Evolutionary conservation across 2,113 vertebrate genomes (phyloP).

Genomic region (Triplophysa siluroides): DNA sequence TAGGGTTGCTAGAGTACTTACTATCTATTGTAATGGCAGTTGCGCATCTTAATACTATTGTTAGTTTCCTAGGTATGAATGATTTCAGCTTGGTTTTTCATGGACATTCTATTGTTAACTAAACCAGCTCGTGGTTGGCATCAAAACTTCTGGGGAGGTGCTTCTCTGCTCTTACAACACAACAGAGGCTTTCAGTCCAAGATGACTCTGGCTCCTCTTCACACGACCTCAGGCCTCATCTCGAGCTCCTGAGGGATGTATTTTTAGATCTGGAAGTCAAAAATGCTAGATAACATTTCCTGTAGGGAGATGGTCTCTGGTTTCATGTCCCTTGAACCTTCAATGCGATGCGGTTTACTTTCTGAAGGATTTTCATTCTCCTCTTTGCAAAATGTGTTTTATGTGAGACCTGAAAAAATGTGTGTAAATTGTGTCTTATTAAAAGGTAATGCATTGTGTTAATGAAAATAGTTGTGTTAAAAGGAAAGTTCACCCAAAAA

Average conservation of each 20-base stretch:
- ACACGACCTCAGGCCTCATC: slow-evolving; percentile 44
- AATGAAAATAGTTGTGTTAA: too few species aligned
- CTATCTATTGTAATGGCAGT: not conserved
- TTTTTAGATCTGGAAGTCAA: slow-evolving; percentile 54
- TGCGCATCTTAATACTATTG: not conserved
- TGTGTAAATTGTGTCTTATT: not conserved
- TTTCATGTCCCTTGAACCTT: slow-evolving; percentile 45
- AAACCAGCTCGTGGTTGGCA: not conserved
- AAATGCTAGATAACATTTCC: slow-evolving; percentile 56
- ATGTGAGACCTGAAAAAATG: not conserved
- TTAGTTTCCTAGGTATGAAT: not conserved
- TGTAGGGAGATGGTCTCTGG: slow-evolving; percentile 47
- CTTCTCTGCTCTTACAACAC: not conserved
- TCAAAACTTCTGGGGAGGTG: not conserved
- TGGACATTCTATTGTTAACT: not conserved
- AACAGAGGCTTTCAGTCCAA: slow-evolving; percentile 14
- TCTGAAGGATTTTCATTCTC: not conserved
- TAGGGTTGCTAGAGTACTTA: not conserved
- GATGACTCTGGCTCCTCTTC: slow-evolving; percentile 33
- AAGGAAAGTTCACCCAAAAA: too few species aligned
- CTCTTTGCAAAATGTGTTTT: slow-evolving; percentile 9
- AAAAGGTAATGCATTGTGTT: too few species aligned
- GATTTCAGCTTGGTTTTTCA: not conserved
- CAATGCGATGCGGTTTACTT: not conserved
- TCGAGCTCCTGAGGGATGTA: slow-evolving; percentile 43